Conservation (phyloP, 2,888 invertebrate species). For the Cephus rjabovi region DNA sequence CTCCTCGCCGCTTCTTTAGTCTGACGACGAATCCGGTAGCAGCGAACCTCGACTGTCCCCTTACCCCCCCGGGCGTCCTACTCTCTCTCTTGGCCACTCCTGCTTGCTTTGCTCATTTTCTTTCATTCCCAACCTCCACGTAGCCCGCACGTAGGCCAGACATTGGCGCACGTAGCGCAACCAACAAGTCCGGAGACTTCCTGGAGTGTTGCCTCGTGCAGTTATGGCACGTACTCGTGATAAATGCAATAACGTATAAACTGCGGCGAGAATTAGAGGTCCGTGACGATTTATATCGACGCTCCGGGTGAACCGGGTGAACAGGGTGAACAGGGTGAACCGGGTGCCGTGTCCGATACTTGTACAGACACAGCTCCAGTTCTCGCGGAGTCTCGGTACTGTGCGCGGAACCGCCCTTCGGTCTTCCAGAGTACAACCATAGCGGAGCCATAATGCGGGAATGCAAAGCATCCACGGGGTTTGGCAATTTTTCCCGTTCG, state of each 20-base stretch:
- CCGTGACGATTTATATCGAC: conserved; percentile 58
- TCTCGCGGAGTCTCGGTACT: background rate
- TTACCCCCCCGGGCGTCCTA: too few relatives aligned
- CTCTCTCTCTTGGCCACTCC: background rate
- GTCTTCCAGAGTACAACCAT: background rate
- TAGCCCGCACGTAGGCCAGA: background rate
- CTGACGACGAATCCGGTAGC: background rate
- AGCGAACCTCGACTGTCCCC: background rate
- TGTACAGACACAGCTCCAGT: background rate
- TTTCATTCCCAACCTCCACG: background rate
- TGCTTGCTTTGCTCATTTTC: background rate
- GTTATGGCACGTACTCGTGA: conserved; percentile 57
- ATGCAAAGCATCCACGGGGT: conserved; percentile 32
- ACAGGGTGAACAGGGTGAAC: too few relatives aligned
- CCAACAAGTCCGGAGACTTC: background rate
- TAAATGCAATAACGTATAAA: conserved; percentile 64
- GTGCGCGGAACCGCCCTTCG: background rate
- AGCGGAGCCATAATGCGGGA: conserved; percentile 19
- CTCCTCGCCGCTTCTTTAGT: background rate
- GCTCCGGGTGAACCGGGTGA: conserved; percentile 26
- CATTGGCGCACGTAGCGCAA: background rate
- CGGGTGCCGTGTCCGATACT: conserved; percentile 13
- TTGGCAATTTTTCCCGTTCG: conserved; percentile 37
- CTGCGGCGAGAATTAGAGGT: conserved; percentile 61
- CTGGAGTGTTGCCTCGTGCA: background rate